Evolutionary conservation across 2,113 vertebrate genomes (phyloP), one percentile per base, ranked within the genome.

Genomic region (Hippocampus abdominalis): DNA sequence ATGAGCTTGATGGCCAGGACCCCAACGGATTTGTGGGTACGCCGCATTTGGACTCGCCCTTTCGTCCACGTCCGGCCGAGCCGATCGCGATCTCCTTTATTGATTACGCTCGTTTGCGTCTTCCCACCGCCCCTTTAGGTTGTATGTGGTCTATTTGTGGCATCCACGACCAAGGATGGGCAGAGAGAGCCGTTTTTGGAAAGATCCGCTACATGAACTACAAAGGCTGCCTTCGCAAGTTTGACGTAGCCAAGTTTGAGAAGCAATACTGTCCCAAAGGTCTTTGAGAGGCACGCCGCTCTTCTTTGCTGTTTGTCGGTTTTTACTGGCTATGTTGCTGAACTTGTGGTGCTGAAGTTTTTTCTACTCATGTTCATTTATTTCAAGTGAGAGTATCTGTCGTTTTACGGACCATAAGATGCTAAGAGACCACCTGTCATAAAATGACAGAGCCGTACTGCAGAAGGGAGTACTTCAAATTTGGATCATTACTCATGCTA

Each of bases 131-230:
- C 32, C 21, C 6, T 29, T 69, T 75, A 95, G 95, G 95, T 44
- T 96, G 95, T 48, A 95, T 97, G 90, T 97, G 95, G 95, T 95
- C 95, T 51, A 92, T 95, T 64, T 96, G 95, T 0, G 95, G 95
- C 66, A 89, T 94, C 73, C 95, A 97, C 0, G 95, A 97, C 85
- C 94, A 92, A 49, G 95, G 94, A 71, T 97, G 95, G 95, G 78
- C 83, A 0, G 95, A 95, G 83, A 91, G 95, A 12, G 70, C 85
- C 0, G 0, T 96, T 32, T 96, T 96, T 0, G 95, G 95, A 0
- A 96, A 96, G 88, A 94, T 96, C 61, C 94, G 94, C 74, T 96
- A 93, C 90, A 96, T 96, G 95, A 96, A 95, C 88, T 97, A 96
- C 0, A 90, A 92, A 0, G 95, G 95, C 76, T 97, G 95, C 90